Evolutionary conservation across 1,140 invertebrate genomes (phyloP).

Genomic region (Lysiphlebus fabarum): DNA sequence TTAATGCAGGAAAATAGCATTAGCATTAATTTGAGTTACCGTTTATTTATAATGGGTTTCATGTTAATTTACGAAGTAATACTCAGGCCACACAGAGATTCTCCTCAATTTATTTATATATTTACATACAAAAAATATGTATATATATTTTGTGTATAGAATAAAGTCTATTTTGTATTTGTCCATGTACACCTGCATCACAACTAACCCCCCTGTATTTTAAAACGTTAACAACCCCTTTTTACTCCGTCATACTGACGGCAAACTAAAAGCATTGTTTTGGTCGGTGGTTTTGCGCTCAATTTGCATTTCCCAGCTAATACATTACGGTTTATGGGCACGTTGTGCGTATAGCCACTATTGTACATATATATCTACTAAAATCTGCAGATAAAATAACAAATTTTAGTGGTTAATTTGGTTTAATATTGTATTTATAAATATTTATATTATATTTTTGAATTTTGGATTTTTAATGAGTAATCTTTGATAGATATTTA

Average conservation of each 20-base stretch:
- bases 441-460: no score
- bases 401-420: no score
- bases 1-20: slow-evolving; percentile 36
- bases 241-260: no score
- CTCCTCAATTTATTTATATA: neutral
- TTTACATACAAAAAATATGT: neutral
- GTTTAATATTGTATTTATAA: no score
- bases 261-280: slow-evolving; percentile 46
- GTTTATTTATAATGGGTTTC: slow-evolving; percentile 46
- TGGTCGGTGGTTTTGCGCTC: slow-evolving; percentile 44
- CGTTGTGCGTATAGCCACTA: slow-evolving; percentile 24
- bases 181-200: no score
- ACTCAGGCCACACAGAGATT: neutral
- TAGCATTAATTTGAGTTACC: slow-evolving; percentile 47
- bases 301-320: slow-evolving; percentile 47
- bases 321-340: slow-evolving; percentile 45
- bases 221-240: no score
- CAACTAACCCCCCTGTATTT: no score
- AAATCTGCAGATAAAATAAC: slow-evolving; percentile 28
- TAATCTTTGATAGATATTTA: no score
- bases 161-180: neutral
- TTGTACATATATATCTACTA: slow-evolving; percentile 30
- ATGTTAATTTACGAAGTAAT: slow-evolving; percentile 47
- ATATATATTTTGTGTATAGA: slow-evolving; percentile 11
- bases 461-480: no score